Percentiles rank a stretch among this genome's conserved stretches.
phyloP scores from a whole-genome alignment of 1,140 invertebrate species.

The Gryon sp. region DNA sequence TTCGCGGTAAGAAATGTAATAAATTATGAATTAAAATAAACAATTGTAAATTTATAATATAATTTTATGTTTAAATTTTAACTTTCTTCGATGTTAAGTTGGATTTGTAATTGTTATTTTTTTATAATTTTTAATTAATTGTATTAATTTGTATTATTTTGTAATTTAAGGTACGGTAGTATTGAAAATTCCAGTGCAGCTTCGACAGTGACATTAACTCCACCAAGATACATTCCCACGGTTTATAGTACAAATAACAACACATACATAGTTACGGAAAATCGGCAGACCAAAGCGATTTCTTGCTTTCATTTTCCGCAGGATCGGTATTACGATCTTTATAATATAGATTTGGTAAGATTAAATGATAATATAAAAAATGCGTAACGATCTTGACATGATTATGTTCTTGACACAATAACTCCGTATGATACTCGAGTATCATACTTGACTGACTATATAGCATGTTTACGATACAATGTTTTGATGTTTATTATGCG shows the following conservation, averaged over 20 bases:
- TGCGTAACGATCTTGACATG: neutral
- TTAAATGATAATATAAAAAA: neutral
- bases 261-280: neutral
- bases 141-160: neutral
- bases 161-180: constrained; percentile 11
- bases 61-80: too few relatives aligned
- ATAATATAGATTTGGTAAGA: constrained; percentile 31
- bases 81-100: too few relatives aligned
- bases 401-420: neutral
- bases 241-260: neutral
- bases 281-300: neutral
- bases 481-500: too few relatives aligned
- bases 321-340: constrained; percentile 23
- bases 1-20: too few relatives aligned
- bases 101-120: too few relatives aligned
- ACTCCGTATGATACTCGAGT: neutral
- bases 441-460: too few relatives aligned
- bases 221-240: neutral
- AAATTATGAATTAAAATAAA: too few relatives aligned
- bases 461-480: too few relatives aligned
- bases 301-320: neutral
- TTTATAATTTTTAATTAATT: neutral
- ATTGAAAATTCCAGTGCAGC: neutral
- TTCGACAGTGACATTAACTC: neutral
- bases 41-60: too few relatives aligned